phyloP scores from a whole-genome alignment of 2,888 invertebrate species.

The Luperina testacea region DNA sequence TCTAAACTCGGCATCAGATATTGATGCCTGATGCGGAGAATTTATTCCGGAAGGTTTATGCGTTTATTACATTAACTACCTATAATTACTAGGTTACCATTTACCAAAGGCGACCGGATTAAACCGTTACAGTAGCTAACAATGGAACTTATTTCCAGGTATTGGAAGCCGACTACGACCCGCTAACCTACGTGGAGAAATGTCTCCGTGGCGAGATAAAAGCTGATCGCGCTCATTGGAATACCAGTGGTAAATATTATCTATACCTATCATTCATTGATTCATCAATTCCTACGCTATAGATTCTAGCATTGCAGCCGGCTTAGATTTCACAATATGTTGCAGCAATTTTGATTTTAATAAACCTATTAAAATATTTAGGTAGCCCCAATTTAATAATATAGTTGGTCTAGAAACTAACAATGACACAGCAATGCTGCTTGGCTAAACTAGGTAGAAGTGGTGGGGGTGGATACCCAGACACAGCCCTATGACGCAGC shows the following conservation, averaged over 20 bases:
- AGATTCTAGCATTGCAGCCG: background rate
- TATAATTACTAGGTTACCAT: background rate
- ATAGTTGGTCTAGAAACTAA: background rate
- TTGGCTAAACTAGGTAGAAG: background rate
- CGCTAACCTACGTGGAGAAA: slow-evolving; percentile 97
- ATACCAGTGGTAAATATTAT: slow-evolving; percentile 95
- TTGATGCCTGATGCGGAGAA: background rate
- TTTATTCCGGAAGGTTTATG: background rate
- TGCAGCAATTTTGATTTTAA: background rate
- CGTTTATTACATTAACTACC: background rate
- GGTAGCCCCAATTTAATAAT: background rate
- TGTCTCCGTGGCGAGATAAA: slow-evolving; percentile 97
- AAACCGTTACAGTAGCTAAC: background rate
- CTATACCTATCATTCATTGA: background rate
- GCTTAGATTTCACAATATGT: background rate
- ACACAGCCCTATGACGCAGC: background rate
- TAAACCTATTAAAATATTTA: too few species aligned
- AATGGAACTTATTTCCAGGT: slow-evolving; percentile 85
- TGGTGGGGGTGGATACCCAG: background rate
- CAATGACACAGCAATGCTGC: background rate
- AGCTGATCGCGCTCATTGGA: slow-evolving; percentile 97
- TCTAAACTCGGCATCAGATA: background rate
- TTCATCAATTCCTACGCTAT: background rate
- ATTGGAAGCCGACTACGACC: slow-evolving; percentile 96
- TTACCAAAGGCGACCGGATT: background rate